These are phyloP conservation scores for Aurelia sp. DNA, from an alignment of 30 jellyfish, hydroid and myxozoan species.

Conservation along the genomic window DNA sequence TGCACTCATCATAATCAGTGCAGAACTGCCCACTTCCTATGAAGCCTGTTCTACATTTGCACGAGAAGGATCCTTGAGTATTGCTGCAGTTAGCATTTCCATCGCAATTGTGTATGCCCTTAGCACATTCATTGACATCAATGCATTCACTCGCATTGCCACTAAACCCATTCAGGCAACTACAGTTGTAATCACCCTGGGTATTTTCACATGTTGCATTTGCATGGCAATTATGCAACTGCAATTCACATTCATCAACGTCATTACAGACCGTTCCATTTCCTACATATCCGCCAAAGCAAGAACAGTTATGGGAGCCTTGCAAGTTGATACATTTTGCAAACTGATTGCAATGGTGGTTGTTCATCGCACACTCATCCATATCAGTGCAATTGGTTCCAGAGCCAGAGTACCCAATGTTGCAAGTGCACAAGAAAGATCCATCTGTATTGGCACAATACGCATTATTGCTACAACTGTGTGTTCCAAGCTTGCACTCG, in stretches of 20 bases:
- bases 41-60: constrained; percentile 45
- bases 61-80: constrained; percentile 35
- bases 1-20: constrained; percentile 50
- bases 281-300: constrained; percentile 43
- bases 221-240: constrained; percentile 41
- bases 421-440: constrained; percentile 54
- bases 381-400: constrained; percentile 61
- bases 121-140: constrained; percentile 42
- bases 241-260: constrained; percentile 55
- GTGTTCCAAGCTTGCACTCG: constrained; percentile 53
- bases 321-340: constrained; percentile 24
- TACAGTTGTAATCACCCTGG: constrained; percentile 42
- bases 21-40: constrained; percentile 34
- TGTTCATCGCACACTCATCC: constrained; percentile 46
- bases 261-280: constrained; percentile 43
- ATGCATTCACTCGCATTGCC: constrained; percentile 56
- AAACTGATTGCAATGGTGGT: constrained; percentile 28
- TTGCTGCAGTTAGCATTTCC: constrained; percentile 33
- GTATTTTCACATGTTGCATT: constrained; percentile 59
- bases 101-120: constrained; percentile 13
- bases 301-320: constrained; percentile 39
- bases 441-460: constrained; percentile 47
- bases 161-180: constrained; percentile 41
- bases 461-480: constrained; percentile 46
- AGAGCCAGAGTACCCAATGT: constrained; percentile 57